These are phyloP conservation scores for Crenuchus spilurus DNA, from an alignment of 2,797 vertebrate genomes.

Conservation along the genomic window DNA sequence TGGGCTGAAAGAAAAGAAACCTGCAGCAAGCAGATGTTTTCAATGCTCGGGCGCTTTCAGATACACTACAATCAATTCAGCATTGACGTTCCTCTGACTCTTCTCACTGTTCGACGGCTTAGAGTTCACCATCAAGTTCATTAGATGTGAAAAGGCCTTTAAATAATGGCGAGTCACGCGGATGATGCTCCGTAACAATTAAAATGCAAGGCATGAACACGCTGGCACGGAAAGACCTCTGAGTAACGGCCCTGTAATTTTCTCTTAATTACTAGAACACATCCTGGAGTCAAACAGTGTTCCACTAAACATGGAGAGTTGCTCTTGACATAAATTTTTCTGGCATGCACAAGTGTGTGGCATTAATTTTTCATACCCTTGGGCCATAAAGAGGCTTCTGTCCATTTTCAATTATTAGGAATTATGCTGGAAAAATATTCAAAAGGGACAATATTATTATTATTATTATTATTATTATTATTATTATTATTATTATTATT, in stretches of 20 bases:
- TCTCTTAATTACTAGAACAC: constrained; percentile 57
- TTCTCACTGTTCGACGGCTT: background rate
- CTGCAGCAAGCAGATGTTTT: background rate
- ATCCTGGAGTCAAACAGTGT: constrained; percentile 53
- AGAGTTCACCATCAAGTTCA: constrained; percentile 25
- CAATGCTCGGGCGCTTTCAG: background rate
- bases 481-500: no score
- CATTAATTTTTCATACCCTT: constrained; percentile 52
- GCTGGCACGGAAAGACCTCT: constrained; percentile 36
- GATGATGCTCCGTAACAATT: constrained; percentile 30
- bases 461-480: no score
- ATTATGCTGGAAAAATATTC: constrained; percentile 39
- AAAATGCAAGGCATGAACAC: constrained; percentile 46
- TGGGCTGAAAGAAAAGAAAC: constrained; percentile 3
- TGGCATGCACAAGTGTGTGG: constrained; percentile 41
- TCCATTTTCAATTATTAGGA: constrained; percentile 54
- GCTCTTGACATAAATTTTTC: constrained; percentile 52
- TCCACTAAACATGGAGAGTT: constrained; percentile 41
- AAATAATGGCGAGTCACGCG: constrained; percentile 26
- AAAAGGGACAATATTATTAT: no score
- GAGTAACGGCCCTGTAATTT: constrained; percentile 55
- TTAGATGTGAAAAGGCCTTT: constrained; percentile 30
- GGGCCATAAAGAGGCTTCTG: constrained; percentile 47
- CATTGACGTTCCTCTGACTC: background rate
- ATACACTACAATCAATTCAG: constrained; percentile 1